These are phyloP conservation scores for Gadus chalcogrammus DNA, from an alignment of 2,113 vertebrate species.

Conservation along the genomic window DNA sequence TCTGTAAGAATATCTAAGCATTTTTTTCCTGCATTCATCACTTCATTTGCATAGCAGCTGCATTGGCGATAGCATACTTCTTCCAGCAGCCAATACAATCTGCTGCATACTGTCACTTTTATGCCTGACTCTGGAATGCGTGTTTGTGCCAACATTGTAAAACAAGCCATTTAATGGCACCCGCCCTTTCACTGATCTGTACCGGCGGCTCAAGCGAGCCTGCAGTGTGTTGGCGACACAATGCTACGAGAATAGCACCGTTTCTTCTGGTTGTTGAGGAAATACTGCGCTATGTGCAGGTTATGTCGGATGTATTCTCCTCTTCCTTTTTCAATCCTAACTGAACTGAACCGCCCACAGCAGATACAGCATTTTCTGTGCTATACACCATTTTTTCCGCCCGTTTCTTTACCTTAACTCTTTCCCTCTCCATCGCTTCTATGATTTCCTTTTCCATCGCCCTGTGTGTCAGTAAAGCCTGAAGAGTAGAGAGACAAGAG, in stretches of 20 bases:
- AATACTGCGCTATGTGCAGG: constrained; percentile 21
- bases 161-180: constrained; percentile 39
- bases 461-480: constrained; percentile 64
- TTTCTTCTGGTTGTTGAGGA: constrained; percentile 37
- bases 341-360: constrained; percentile 30
- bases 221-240: constrained; percentile 51
- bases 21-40: no score
- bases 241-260: constrained; percentile 32
- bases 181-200: constrained; percentile 47
- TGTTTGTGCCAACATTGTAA: constrained; percentile 43
- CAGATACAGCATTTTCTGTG: constrained; percentile 31
- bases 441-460: constrained; percentile 54
- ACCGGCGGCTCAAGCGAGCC: constrained; percentile 47
- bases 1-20: not conserved
- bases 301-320: constrained; percentile 16
- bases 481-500: constrained; percentile 22
- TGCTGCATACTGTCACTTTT: constrained; percentile 28
- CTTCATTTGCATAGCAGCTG: no score
- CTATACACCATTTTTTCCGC: constrained; percentile 48
- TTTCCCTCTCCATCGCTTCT: constrained; percentile 41
- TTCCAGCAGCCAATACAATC: no score
- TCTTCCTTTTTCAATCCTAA: constrained; percentile 34
- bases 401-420: not conserved
- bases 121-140: constrained; percentile 24
- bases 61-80: not conserved